Conservation (phyloP, 2,113 vertebrate species). For the Bos indicus region DNA sequence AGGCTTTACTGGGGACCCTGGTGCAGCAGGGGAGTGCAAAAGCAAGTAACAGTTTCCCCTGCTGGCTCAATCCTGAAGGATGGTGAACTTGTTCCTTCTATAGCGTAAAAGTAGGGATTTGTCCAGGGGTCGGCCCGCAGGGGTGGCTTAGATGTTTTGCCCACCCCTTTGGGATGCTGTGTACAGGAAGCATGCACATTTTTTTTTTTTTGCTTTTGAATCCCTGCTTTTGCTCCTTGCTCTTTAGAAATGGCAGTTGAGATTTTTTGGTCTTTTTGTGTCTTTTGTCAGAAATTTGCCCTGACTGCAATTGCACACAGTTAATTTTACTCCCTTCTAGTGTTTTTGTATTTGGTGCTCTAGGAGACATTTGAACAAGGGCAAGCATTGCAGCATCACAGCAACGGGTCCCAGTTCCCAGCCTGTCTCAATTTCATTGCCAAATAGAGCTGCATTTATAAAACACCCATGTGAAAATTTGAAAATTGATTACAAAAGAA, state of each 20-base stretch:
- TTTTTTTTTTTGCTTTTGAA: accelerated
- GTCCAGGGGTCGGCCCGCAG: accelerated
- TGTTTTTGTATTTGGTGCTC: neutral
- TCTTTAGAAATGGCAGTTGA: neutral
- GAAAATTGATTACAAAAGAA: neutral
- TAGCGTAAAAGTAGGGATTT: neutral
- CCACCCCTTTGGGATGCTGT: neutral
- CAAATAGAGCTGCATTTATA: neutral
- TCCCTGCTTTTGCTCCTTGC: neutral
- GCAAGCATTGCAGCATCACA: neutral
- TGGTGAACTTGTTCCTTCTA: neutral
- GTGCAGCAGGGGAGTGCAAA: neutral
- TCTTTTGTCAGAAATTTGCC: neutral
- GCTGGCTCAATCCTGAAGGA: neutral
- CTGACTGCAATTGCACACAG: neutral
- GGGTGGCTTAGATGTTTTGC: neutral
- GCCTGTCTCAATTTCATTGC: neutral
- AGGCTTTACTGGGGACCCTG: neutral
- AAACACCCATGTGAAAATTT: neutral
- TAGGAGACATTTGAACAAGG: neutral
- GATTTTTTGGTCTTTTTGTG: neutral
- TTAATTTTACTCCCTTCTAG: neutral
- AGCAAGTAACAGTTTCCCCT: neutral
- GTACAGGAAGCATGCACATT: neutral
- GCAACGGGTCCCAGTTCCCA: neutral